phyloP scores from a whole-genome alignment of 2,888 invertebrate genomes.

The Oscheius sp. region DNA sequence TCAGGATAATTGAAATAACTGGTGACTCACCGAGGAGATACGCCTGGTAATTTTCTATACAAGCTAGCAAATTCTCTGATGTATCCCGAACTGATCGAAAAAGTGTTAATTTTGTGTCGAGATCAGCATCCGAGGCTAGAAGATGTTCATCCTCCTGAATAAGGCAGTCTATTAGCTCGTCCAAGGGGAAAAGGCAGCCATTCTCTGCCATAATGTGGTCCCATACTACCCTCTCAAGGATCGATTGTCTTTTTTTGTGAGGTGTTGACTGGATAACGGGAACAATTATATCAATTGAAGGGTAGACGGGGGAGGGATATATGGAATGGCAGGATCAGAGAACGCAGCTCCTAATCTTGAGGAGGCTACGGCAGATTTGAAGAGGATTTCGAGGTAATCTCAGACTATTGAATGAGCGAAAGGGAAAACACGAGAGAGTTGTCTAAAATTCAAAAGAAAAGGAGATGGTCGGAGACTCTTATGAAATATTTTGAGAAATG shows the following conservation, averaged over 20 bases:
- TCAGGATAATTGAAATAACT: neutral
- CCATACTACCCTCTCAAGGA: neutral
- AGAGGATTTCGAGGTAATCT: too few relatives aligned
- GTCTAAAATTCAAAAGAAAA: too few relatives aligned
- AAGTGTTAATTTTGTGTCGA: slow-evolving; percentile 92
- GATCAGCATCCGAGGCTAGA: slow-evolving; percentile 92
- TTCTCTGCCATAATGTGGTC: neutral
- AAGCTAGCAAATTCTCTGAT: slow-evolving; percentile 74
- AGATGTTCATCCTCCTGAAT: slow-evolving; percentile 91
- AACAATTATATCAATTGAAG: neutral
- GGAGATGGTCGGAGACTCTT: too few relatives aligned
- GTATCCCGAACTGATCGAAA: slow-evolving; percentile 74
- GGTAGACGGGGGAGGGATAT: too few relatives aligned
- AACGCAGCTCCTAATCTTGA: too few relatives aligned
- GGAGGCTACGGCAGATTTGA: too few relatives aligned
- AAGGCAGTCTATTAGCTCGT: too few relatives aligned
- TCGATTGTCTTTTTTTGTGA: neutral
- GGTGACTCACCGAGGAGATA: slow-evolving; percentile 82
- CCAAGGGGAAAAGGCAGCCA: neutral
- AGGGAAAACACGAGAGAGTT: too few relatives aligned
- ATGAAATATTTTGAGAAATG: too few relatives aligned
- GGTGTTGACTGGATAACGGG: neutral
- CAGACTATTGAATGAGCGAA: too few relatives aligned
- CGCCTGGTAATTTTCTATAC: slow-evolving; percentile 81
- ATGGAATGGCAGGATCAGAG: too few relatives aligned